phyloP scores from a whole-genome alignment of 1,140 invertebrate species.

The Drosophila subpulchrella region DNA sequence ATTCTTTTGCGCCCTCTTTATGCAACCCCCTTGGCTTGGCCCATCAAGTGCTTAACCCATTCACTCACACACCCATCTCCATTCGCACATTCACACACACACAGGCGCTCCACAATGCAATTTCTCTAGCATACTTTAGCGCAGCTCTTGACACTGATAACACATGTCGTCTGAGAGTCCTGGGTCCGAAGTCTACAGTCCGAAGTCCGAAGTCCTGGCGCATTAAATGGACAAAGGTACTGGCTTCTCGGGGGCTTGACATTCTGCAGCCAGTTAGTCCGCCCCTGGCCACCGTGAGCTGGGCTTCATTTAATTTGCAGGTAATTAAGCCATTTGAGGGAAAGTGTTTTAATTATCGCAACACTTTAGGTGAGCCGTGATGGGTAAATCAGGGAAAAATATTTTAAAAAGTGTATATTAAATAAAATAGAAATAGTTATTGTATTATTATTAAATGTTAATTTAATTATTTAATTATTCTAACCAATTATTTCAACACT shows the following conservation, averaged over 20 bases:
- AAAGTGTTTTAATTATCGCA: background rate
- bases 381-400: too few species aligned
- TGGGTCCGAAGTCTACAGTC: slow-evolving; percentile 1
- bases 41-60: slow-evolving; percentile 54
- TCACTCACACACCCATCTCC: slow-evolving; percentile 20
- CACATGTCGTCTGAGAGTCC: slow-evolving; percentile 64
- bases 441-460: too few species aligned
- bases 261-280: slow-evolving; percentile 57
- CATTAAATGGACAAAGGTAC: slow-evolving; percentile 74
- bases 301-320: background rate
- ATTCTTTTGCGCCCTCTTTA: slow-evolving; percentile 16
- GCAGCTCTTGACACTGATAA: slow-evolving; percentile 81
- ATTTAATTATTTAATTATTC: too few species aligned
- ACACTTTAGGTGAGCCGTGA: too few species aligned
- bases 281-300: slow-evolving; percentile 17
- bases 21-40: slow-evolving; percentile 12
- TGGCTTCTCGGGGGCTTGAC: slow-evolving; percentile 36
- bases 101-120: slow-evolving; percentile 40
- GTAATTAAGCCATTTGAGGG: slow-evolving; percentile 5
- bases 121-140: slow-evolving; percentile 73
- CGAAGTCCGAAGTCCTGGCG: slow-evolving; percentile 40
- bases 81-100: background rate
- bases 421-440: too few species aligned
- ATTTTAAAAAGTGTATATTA: background rate
- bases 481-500: background rate